Percentiles rank a stretch among this genome's conserved stretches.
phyloP scores from a whole-genome alignment of 1,140 invertebrate genomes.

The Oreohelix idahoensis region DNA sequence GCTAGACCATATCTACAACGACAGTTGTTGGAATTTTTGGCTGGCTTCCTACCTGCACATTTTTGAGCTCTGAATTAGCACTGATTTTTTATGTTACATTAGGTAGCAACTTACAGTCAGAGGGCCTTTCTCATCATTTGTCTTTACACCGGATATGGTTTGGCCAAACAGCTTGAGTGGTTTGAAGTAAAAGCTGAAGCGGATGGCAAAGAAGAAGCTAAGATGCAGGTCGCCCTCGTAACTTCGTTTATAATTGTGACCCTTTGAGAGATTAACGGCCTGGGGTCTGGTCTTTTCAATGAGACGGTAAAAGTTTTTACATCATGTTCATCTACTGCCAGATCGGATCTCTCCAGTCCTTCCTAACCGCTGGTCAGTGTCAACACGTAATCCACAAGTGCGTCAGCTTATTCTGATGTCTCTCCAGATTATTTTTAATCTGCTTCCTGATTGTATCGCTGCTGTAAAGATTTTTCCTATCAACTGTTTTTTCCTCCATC shows the following conservation, averaged over 20 bases:
- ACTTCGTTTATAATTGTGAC: slow-evolving; percentile 56
- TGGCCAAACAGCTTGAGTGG: not conserved
- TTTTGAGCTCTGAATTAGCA: not conserved
- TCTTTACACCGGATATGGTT: not conserved
- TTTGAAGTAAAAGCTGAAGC: not conserved
- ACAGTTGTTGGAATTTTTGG: no score
- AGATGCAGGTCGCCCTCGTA: slow-evolving; percentile 50
- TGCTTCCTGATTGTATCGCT: no score
- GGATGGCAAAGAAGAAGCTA: not conserved
- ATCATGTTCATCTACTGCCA: not conserved
- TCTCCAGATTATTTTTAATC: not conserved
- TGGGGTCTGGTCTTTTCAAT: not conserved
- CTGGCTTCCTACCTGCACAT: not conserved
- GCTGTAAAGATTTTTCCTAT: no score
- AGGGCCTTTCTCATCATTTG: not conserved
- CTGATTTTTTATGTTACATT: slow-evolving; percentile 3
- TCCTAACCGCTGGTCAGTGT: not conserved
- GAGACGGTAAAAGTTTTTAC: slow-evolving; percentile 8
- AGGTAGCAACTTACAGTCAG: slow-evolving; percentile 7
- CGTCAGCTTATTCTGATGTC: not conserved
- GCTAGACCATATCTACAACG: not conserved
- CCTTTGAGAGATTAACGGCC: slow-evolving; percentile 65
- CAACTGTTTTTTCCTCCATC: no score
- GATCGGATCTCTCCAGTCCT: not conserved
- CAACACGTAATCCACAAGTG: not conserved